Percentiles rank a stretch among this genome's conserved stretches.
These are phyloP conservation scores for Stenotaenia linearis DNA, from an alignment of 2,888 invertebrate species.

Conservation along the genomic window DNA sequence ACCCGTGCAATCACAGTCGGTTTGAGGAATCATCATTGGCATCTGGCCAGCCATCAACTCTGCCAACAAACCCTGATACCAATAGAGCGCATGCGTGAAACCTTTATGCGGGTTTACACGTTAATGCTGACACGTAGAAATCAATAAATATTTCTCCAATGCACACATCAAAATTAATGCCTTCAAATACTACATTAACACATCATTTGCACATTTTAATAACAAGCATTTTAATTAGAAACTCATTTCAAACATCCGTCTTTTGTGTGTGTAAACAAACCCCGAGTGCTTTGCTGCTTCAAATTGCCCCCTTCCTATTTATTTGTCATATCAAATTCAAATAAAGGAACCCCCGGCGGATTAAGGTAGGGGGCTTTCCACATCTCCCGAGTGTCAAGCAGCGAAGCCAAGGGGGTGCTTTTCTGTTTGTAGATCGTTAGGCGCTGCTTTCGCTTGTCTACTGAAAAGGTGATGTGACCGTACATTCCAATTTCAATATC, in stretches of 20 bases:
- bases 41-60: not conserved
- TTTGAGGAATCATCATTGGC: constrained; percentile 23
- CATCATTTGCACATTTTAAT: not conserved
- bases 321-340: constrained; percentile 23
- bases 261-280: not conserved
- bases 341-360: not conserved
- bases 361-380: not conserved
- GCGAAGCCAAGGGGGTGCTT: not conserved
- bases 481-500: not conserved
- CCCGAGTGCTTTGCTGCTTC: not conserved
- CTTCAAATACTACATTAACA: not conserved
- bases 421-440: constrained; percentile 14
- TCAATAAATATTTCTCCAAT: not conserved
- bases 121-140: constrained; percentile 23
- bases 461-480: not conserved
- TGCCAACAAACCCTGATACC: not conserved
- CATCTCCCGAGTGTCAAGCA: constrained; percentile 26
- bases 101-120: not conserved
- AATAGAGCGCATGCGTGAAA: not conserved
- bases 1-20: constrained; percentile 20
- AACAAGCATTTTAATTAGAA: not conserved
- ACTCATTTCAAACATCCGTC: not conserved
- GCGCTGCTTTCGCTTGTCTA: constrained; percentile 14
- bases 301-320: constrained; percentile 6
- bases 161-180: not conserved